Conservation (phyloP, 2,113 vertebrate species). For the Astur gentilis region DNA sequence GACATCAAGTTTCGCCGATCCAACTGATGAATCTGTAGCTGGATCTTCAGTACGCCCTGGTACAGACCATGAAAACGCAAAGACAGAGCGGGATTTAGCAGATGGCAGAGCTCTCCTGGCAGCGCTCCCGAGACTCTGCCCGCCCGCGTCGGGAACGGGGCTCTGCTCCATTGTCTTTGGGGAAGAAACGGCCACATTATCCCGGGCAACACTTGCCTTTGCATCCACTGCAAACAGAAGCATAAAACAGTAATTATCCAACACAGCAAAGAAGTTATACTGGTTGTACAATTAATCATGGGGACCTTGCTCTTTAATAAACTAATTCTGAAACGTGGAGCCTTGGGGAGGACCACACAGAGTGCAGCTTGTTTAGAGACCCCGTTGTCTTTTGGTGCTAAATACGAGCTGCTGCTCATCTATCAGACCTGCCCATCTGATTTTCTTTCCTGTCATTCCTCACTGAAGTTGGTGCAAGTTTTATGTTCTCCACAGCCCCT, state of each 20-base stretch:
- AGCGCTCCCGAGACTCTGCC: slow-evolving; percentile 59
- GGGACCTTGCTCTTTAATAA: background rate
- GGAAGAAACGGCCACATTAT: slow-evolving; percentile 59
- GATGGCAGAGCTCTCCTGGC: slow-evolving; percentile 57
- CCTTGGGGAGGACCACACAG: background rate
- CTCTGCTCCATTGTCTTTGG: slow-evolving; percentile 37
- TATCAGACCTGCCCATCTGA: background rate
- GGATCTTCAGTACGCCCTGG: slow-evolving; percentile 69
- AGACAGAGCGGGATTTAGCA: slow-evolving; percentile 64
- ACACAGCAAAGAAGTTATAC: background rate
- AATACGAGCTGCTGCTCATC: background rate
- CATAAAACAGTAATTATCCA: slow-evolving; percentile 49
- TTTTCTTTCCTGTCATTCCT: background rate
- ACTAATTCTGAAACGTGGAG: background rate
- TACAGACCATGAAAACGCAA: slow-evolving; percentile 69
- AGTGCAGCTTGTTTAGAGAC: background rate
- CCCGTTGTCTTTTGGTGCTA: background rate
- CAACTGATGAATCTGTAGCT: slow-evolving; percentile 20
- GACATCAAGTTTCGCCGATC: slow-evolving; percentile 12
- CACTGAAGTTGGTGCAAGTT: background rate
- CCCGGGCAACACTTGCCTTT: slow-evolving; percentile 47
- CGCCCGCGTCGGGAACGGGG: background rate
- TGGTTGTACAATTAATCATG: background rate
- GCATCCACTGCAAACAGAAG: slow-evolving; percentile 69
- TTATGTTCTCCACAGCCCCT: background rate